Evolutionary conservation across 2,797 vertebrate species (phyloP), one percentile per base, ranked within the genome.

Genomic region (Orientallactaga sibirica): DNA sequence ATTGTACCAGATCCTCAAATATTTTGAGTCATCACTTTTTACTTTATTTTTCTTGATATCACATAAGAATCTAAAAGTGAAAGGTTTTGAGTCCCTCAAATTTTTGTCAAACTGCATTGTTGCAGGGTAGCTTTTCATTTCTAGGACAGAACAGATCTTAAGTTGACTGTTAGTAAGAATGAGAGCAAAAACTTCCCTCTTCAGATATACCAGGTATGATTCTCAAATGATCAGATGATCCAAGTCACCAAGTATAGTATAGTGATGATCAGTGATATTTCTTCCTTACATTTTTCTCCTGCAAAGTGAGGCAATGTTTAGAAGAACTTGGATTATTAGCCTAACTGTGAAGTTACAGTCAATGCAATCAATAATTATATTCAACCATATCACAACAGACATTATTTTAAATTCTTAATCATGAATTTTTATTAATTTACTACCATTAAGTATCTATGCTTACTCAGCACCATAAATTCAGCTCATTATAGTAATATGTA

Each of bases 351-450:
- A 94, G 64, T 41, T 48, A 14, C 22, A 52, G 20, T 93, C 85
- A 86, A 25, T 82, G 66, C 67, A 74, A 73, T 91, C 64, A 84
- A 75, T 93, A 78, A 77, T 94, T 61, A 58, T 10, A 55, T 20
- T 27, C 33, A 82, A 92, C 48, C 24, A 19, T 78, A 58, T 61
- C 64, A 81, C 71, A 88, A 85, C 66, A 90, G 82, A 93, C 74
- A 70, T 95, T 74, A 78, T 86, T 95, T 68, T 88, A 68, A 88
- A 67, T 88, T 94, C 48, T 86, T 84, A 95, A 88, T 84, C 68
- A 85, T 86, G 84, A 91, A 37, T 91, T 91, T 95, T 93, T 95
- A 79, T 88, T 91, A 89, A 94, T 86, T 61, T 70, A 29, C 61
- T 19, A 20, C 25, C 67, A 83, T 89, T 89, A 96, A 52, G 27